These are phyloP conservation scores for Paraescarpia echinospica DNA, from an alignment of 1,140 invertebrate species.

Conservation along the genomic window DNA sequence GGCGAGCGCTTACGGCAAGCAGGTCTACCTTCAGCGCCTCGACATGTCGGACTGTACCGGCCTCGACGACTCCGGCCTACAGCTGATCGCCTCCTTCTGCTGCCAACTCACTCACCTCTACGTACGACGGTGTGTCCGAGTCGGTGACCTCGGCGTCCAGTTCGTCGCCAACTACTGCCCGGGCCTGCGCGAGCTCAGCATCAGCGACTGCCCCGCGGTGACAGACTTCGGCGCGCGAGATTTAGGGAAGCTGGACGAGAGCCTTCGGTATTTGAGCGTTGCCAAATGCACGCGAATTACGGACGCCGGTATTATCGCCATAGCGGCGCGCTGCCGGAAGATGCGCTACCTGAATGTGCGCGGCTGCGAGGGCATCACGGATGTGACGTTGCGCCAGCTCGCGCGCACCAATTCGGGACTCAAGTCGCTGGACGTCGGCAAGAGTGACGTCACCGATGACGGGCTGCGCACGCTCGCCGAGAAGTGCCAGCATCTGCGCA, in stretches of 20 bases:
- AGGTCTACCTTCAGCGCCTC: slow-evolving; percentile 57
- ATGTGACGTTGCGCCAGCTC: slow-evolving; percentile 81
- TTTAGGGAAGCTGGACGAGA: slow-evolving; percentile 80
- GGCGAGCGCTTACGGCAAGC: slow-evolving; percentile 57
- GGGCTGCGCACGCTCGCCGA: slow-evolving; percentile 81
- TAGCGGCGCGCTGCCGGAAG: slow-evolving; percentile 85
- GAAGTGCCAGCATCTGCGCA: slow-evolving; percentile 86
- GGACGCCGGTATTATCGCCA: slow-evolving; percentile 87
- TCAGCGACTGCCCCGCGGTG: slow-evolving; percentile 85
- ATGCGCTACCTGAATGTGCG: slow-evolving; percentile 86
- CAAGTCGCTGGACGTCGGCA: slow-evolving; percentile 83
- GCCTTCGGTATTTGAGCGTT: slow-evolving; percentile 82
- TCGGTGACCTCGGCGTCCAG: slow-evolving; percentile 52
- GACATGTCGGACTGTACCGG: slow-evolving; percentile 80
- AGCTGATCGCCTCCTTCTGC: slow-evolving; percentile 80
- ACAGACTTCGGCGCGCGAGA: slow-evolving; percentile 91
- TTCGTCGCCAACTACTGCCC: slow-evolving; percentile 83
- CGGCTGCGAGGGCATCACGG: slow-evolving; percentile 88
- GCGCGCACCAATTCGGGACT: slow-evolving; percentile 80
- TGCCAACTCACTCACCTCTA: slow-evolving; percentile 86
- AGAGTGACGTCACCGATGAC: slow-evolving; percentile 87
- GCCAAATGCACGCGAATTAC: slow-evolving; percentile 88
- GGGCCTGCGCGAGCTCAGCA: slow-evolving; percentile 79
- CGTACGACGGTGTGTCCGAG: slow-evolving; percentile 74
- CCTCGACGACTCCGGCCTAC: slow-evolving; percentile 79